These are phyloP conservation scores for Odontophorus gujanensis DNA, from an alignment of 2,113 vertebrate species.

Conservation along the genomic window DNA sequence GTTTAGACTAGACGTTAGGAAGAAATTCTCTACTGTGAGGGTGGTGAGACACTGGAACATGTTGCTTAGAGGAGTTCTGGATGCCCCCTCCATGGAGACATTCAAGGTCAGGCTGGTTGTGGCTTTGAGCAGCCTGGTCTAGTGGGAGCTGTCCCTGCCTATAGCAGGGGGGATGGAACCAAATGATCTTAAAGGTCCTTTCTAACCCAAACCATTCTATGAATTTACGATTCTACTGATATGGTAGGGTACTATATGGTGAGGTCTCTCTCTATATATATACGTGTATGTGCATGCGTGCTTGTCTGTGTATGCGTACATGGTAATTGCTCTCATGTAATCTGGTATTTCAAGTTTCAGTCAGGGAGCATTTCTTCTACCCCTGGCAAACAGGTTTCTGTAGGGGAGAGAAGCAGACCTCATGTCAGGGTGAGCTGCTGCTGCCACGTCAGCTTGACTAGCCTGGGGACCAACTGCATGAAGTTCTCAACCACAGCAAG, in stretches of 20 bases:
- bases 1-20: too few species aligned
- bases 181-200: too few species aligned
- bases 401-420: neutral
- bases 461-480: neutral
- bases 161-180: too few species aligned
- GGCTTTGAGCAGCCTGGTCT: too few species aligned
- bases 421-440: neutral
- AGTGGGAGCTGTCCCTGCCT: too few species aligned
- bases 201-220: too few species aligned
- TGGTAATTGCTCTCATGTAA: neutral
- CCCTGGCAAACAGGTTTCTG: neutral
- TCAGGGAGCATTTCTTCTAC: neutral
- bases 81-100: too few species aligned
- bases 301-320: neutral
- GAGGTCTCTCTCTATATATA: neutral
- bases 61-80: too few species aligned
- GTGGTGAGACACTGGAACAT: too few species aligned
- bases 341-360: constrained; percentile 26
- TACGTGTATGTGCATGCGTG: neutral
- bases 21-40: too few species aligned
- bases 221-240: too few species aligned
- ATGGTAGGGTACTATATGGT: neutral
- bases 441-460: neutral
- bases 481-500: neutral
- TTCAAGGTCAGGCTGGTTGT: too few species aligned